A percentile compares a stretch with the other conserved stretches of the same genome.
phyloP scores from a whole-genome alignment of 1,140 invertebrate species.

The Megathymus violae region DNA sequence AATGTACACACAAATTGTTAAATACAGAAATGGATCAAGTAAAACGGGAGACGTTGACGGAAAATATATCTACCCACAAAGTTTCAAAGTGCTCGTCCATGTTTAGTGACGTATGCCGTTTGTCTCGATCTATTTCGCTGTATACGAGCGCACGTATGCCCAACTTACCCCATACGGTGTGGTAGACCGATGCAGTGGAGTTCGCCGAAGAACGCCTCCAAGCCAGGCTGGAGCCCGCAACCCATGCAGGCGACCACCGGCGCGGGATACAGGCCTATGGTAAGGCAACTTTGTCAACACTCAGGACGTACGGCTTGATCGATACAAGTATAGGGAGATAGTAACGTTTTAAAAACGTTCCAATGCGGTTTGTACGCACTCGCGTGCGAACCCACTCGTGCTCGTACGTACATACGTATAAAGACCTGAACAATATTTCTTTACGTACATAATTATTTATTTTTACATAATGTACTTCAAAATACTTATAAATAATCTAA shows the following conservation, averaged over 20 bases:
- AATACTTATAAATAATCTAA: too few relatives aligned
- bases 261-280: slow-evolving; percentile 93
- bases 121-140: not conserved
- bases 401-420: too few relatives aligned
- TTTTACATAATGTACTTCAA: too few relatives aligned
- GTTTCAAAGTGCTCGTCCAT: too few relatives aligned
- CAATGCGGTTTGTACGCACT: too few relatives aligned
- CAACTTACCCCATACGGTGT: slow-evolving; percentile 33
- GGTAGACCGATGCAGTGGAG: slow-evolving; percentile 92
- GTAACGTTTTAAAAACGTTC: too few relatives aligned
- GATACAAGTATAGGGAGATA: too few relatives aligned
- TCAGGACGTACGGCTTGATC: not conserved
- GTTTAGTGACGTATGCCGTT: too few relatives aligned
- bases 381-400: too few relatives aligned
- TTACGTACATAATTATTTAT: too few relatives aligned
- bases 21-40: not conserved
- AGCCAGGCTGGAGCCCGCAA: slow-evolving; percentile 92
- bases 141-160: not conserved
- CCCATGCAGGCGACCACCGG: slow-evolving; percentile 94
- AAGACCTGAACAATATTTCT: too few relatives aligned
- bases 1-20: not conserved
- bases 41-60: too few relatives aligned
- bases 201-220: slow-evolving; percentile 92
- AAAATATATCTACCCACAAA: not conserved
- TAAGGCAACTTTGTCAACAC: slow-evolving; percentile 70